Evolutionary conservation across 1,140 invertebrate genomes (phyloP).

Genomic region (Brevipalpus yothersi): DNA sequence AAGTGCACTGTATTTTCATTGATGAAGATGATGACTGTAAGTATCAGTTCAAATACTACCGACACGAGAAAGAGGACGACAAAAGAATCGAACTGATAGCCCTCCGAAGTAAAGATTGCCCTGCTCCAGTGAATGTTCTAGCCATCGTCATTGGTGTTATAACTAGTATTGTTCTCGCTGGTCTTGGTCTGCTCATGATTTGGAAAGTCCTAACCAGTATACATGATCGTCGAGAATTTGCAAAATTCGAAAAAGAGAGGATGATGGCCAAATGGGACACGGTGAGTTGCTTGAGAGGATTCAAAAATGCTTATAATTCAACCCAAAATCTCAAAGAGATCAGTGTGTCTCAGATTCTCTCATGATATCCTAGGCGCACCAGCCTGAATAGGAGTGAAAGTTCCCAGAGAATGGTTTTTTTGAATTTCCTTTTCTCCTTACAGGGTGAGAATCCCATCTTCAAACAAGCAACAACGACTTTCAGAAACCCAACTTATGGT

Average conservation of each 20-base stretch:
- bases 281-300: constrained; percentile 23
- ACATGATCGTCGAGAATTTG: constrained; percentile 52
- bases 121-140: constrained; percentile 20
- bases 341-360: too few relatives aligned
- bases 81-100: neutral
- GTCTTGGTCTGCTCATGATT: constrained; percentile 31
- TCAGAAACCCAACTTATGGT: constrained; percentile 55
- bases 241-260: constrained; percentile 84
- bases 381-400: too few relatives aligned
- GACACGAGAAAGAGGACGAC: neutral
- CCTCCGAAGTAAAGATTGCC: constrained; percentile 17
- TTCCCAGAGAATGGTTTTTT: neutral
- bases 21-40: constrained; percentile 15
- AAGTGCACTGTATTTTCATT: constrained; percentile 13
- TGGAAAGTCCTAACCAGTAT: constrained; percentile 1
- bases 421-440: neutral
- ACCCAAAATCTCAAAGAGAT: too few relatives aligned
- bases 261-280: constrained; percentile 83
- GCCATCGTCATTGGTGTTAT: constrained; percentile 82
- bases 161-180: constrained; percentile 58
- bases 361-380: too few relatives aligned
- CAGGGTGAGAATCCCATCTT: constrained; percentile 96
- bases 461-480: constrained; percentile 90
- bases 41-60: constrained; percentile 14
- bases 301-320: too few relatives aligned